Evolutionary conservation across 2,797 vertebrate species (phyloP).

Genomic region (Anisognathus igniventris): DNA sequence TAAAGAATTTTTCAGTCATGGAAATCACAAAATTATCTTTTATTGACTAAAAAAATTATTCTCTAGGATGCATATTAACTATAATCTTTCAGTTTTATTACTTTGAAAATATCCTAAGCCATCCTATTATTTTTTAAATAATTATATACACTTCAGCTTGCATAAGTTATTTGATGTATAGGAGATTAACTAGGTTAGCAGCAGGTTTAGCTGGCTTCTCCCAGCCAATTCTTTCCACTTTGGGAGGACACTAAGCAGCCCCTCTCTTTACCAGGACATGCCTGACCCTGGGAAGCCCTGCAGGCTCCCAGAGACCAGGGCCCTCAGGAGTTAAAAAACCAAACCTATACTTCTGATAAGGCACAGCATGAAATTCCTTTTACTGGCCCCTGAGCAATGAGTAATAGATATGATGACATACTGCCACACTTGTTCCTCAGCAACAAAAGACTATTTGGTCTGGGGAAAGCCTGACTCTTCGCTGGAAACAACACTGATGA

Average conservation of each 20-base stretch:
- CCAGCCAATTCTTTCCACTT: not conserved
- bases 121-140: not conserved
- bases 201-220: not conserved
- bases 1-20: not conserved
- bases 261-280: not conserved
- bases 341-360: not conserved
- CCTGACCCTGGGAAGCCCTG: not conserved
- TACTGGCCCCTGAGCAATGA: not conserved
- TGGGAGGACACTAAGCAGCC: not conserved
- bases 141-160: not conserved
- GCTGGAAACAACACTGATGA: not conserved
- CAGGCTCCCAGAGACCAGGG: not conserved
- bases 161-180: not conserved
- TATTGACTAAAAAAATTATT: not conserved
- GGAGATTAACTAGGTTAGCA: not conserved
- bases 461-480: not conserved
- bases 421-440: not conserved
- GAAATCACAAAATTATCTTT: not conserved
- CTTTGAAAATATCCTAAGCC: not conserved
- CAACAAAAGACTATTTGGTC: not conserved
- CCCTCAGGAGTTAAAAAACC: not conserved
- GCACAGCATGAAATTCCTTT: not conserved
- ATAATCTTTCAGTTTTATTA: not conserved
- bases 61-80: not conserved
- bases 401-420: not conserved